Evolutionary conservation across 2,113 vertebrate species (phyloP).

Genomic region (Cephalophus harveyi): DNA sequence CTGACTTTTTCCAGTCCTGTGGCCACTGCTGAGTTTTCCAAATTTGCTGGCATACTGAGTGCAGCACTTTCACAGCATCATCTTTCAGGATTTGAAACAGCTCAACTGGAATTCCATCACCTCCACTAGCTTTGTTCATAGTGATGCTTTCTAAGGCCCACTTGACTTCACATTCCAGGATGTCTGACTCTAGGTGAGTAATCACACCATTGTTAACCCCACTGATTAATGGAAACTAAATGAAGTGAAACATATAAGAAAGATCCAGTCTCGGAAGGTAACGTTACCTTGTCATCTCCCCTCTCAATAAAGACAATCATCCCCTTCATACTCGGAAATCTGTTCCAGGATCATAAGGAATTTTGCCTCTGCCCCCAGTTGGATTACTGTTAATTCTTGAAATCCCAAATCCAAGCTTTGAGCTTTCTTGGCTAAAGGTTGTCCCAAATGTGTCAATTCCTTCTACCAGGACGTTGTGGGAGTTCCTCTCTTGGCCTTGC

Average conservation of each 20-base stretch:
- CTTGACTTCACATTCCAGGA: too few relatives aligned
- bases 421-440: not conserved
- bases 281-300: not conserved
- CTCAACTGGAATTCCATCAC: too few relatives aligned
- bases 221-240: not conserved
- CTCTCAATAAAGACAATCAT: not conserved
- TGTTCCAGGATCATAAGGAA: not conserved
- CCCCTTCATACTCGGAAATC: slow-evolving; percentile 26
- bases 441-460: not conserved
- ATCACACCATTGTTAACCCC: too few relatives aligned
- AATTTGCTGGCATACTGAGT: too few relatives aligned
- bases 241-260: not conserved
- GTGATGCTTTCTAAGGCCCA: too few relatives aligned
- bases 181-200: too few relatives aligned
- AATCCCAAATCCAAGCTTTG: not conserved
- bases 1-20: too few relatives aligned
- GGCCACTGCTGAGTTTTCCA: too few relatives aligned
- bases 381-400: not conserved
- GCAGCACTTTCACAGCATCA: too few relatives aligned
- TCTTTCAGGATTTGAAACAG: too few relatives aligned
- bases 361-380: not conserved
- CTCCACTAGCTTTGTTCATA: too few relatives aligned
- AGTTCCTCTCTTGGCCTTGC: not conserved
- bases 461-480: not conserved
- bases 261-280: not conserved